Conservation (phyloP, 2,888 invertebrate genomes). For the Amblyjoppa proteus region DNA sequence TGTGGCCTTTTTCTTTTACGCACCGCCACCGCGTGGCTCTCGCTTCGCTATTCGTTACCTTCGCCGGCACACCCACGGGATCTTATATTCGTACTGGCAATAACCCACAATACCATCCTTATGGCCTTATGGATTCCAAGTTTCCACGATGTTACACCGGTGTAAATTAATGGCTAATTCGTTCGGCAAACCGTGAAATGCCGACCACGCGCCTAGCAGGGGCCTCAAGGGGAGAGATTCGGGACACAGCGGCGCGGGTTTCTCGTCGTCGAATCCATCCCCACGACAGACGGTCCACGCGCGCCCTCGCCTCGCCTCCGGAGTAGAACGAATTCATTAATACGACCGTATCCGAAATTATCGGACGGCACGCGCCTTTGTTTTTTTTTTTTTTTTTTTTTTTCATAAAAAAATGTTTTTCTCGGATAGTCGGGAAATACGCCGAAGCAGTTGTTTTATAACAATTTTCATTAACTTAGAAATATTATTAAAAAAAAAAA, state of each 20-base stretch:
- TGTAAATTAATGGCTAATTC: slow-evolving; percentile 81
- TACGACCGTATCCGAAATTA: slow-evolving; percentile 73
- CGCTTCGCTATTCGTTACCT: slow-evolving; percentile 51
- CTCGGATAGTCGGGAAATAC: background rate
- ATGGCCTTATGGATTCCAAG: slow-evolving; percentile 26
- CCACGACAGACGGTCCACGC: slow-evolving; percentile 81
- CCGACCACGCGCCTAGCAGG: slow-evolving; percentile 76
- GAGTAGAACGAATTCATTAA: slow-evolving; percentile 79
- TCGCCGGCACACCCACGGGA: slow-evolving; percentile 50
- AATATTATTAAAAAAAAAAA: too few relatives aligned
- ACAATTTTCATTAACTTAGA: background rate
- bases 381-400: slow-evolving; percentile 2
- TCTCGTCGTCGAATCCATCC: slow-evolving; percentile 62
- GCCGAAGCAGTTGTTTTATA: background rate
- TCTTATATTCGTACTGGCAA: slow-evolving; percentile 27
- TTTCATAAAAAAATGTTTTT: background rate
- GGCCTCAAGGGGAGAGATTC: slow-evolving; percentile 26
- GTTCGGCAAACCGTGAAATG: slow-evolving; percentile 81
- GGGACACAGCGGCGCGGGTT: slow-evolving; percentile 22
- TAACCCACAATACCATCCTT: slow-evolving; percentile 14
- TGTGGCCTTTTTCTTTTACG: slow-evolving; percentile 49
- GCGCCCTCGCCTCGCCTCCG: slow-evolving; percentile 63
- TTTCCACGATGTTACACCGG: slow-evolving; percentile 54
- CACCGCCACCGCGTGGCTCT: slow-evolving; percentile 15
- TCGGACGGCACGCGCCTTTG: slow-evolving; percentile 44